Evolutionary conservation across 1,140 invertebrate genomes (phyloP).

Genomic region (Euwallacea similis): DNA sequence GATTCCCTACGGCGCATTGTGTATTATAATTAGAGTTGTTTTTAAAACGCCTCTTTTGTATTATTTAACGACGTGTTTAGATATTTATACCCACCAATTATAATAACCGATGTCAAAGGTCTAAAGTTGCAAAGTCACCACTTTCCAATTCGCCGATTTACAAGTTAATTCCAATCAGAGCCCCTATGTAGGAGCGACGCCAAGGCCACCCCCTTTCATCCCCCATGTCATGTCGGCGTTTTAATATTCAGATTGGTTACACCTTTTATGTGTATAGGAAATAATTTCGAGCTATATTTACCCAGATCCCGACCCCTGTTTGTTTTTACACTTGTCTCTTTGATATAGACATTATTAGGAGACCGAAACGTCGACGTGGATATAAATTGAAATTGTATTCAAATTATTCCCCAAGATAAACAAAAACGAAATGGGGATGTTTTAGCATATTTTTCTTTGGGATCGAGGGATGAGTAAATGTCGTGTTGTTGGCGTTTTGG

Average conservation of each 20-base stretch:
- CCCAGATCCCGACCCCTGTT: conserved; percentile 48
- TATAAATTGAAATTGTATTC: conserved; percentile 46
- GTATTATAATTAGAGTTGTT: conserved; percentile 15
- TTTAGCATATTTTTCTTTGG: conserved; percentile 29
- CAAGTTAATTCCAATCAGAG: conserved; percentile 23
- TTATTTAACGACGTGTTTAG: too few species aligned
- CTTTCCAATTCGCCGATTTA: conserved; percentile 26
- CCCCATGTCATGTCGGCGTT: conserved; percentile 40
- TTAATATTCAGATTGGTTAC: conserved; percentile 57
- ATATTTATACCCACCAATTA: neutral
- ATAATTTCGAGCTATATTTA: conserved; percentile 52
- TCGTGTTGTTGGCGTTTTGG: neutral
- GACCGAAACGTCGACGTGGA: conserved; percentile 21
- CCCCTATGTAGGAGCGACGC: conserved; percentile 9
- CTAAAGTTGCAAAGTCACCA: conserved; percentile 20
- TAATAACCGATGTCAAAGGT: neutral
- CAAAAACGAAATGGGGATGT: conserved; percentile 27
- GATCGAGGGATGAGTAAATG: neutral
- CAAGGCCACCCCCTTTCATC: conserved; percentile 25
- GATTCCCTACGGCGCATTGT: neutral
- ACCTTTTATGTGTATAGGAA: conserved; percentile 55
- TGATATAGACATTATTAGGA: conserved; percentile 50
- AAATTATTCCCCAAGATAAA: conserved; percentile 39
- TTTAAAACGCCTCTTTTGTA: neutral
- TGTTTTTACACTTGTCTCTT: conserved; percentile 55